Percentiles rank a stretch among this genome's conserved stretches.
Evolutionary conservation across 2,797 vertebrate genomes (phyloP).

Genomic region (Sebastolobus alascanus): DNA sequence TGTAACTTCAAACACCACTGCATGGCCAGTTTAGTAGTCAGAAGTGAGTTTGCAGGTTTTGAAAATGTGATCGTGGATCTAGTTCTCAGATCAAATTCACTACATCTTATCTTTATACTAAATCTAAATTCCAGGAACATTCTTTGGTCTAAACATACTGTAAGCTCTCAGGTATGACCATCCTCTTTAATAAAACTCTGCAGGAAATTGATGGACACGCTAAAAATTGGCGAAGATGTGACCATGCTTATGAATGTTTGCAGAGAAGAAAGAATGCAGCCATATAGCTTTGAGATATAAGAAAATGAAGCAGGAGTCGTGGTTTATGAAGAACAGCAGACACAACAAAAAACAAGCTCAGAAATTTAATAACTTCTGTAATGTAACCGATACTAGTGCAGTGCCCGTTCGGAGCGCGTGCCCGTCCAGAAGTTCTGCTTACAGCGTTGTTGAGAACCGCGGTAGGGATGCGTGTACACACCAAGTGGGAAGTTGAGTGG

Average conservation of each 20-base stretch:
- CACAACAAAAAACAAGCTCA: background rate
- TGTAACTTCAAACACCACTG: background rate
- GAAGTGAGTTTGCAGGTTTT: conserved; percentile 2
- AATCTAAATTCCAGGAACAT: background rate
- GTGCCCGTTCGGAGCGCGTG: rapidly evolving
- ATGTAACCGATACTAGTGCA: too few species aligned
- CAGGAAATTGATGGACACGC: background rate
- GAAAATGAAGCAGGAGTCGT: background rate
- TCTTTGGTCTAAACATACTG: background rate
- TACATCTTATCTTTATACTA: background rate
- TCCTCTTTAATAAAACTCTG: background rate
- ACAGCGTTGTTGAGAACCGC: too few species aligned
- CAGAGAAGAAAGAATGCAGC: background rate
- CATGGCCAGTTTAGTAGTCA: background rate
- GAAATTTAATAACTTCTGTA: background rate
- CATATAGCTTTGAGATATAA: background rate
- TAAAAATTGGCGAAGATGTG: background rate
- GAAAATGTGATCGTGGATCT: background rate
- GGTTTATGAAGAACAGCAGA: background rate
- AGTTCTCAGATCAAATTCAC: background rate
- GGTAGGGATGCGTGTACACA: too few species aligned
- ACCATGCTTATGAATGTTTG: background rate
- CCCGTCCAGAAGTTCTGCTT: too few species aligned
- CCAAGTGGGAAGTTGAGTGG: too few species aligned
- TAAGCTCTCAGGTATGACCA: background rate